A percentile compares a stretch with the other conserved stretches of the same genome.
These are phyloP conservation scores for Henricia sp. DNA, from an alignment of 53 echinoderm and acorn worm species.

Conservation along the genomic window DNA sequence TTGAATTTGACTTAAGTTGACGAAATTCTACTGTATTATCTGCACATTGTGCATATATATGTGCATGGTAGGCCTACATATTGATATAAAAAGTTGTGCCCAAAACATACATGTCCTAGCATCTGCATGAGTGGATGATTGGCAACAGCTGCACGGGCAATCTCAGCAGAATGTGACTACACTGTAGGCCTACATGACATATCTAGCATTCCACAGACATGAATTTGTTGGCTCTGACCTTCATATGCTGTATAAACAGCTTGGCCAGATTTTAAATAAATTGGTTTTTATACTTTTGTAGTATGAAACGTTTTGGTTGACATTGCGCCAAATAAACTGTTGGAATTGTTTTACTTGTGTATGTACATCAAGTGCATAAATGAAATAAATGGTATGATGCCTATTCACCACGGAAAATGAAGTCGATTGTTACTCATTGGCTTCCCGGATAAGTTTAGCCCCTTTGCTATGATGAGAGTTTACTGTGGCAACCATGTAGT, in stretches of 20 bases:
- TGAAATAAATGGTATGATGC: too few relatives aligned
- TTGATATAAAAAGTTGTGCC: too few relatives aligned
- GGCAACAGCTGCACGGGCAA: not conserved
- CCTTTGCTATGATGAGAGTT: too few relatives aligned
- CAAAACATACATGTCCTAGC: too few relatives aligned
- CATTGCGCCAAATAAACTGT: not conserved
- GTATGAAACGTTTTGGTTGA: not conserved
- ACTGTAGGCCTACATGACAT: conserved; percentile 13
- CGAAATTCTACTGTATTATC: too few relatives aligned
- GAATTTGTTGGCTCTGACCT: conserved; percentile 9
- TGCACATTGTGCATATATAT: too few relatives aligned
- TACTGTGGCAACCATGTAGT: too few relatives aligned
- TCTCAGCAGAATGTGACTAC: too few relatives aligned
- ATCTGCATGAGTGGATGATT: not conserved
- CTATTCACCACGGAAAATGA: not conserved
- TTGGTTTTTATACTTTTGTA: not conserved
- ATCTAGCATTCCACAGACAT: conserved; percentile 28
- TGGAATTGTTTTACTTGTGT: not conserved
- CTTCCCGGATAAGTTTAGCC: too few relatives aligned
- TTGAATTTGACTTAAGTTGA: too few relatives aligned
- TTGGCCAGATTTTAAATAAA: not conserved
- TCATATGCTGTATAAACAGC: not conserved
- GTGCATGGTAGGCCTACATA: too few relatives aligned
- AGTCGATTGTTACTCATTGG: too few relatives aligned
- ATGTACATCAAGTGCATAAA: not conserved